Evolutionary conservation across 2,797 vertebrate genomes (phyloP).

Genomic region (Acipenser transmontanus): DNA sequence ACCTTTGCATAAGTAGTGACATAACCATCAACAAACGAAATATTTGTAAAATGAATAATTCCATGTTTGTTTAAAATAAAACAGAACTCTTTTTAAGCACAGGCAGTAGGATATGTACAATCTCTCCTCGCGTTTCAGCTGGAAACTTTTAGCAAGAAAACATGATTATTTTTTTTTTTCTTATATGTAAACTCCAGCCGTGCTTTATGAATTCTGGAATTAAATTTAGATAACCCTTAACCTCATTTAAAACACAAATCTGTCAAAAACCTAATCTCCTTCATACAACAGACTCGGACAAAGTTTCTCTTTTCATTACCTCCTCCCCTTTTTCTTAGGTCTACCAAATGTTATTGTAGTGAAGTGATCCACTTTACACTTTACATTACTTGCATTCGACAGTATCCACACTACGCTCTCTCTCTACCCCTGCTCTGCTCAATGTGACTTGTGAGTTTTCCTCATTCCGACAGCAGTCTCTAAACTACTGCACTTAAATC

Average conservation of each 20-base stretch:
- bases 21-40: slow-evolving; percentile 45
- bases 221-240: slow-evolving; percentile 42
- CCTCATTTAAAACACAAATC: slow-evolving; percentile 26
- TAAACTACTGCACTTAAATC: slow-evolving; percentile 45
- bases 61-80: slow-evolving; percentile 42
- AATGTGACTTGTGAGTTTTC: slow-evolving; percentile 44
- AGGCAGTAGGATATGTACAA: slow-evolving; percentile 14
- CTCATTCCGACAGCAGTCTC: slow-evolving; percentile 46
- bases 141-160: slow-evolving; percentile 13
- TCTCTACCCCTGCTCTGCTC: slow-evolving; percentile 38
- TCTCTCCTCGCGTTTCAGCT: slow-evolving; percentile 10
- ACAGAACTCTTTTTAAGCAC: slow-evolving; percentile 20
- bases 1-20: slow-evolving; percentile 57
- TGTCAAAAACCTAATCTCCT: slow-evolving; percentile 32
- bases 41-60: slow-evolving; percentile 43
- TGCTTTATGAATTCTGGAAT: slow-evolving; percentile 36
- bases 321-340: slow-evolving; percentile 32
- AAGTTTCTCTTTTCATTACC: slow-evolving; percentile 29
- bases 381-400: slow-evolving; percentile 14
- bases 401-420: slow-evolving; percentile 37
- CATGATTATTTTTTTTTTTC: background rate
- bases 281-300: slow-evolving; percentile 31
- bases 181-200: slow-evolving; percentile 12
- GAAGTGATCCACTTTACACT: slow-evolving; percentile 2
- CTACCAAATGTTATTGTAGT: background rate